Base-by-base conservation (phyloP, 23 tunicate genomes). In the Trididemnum clinides region DNA sequence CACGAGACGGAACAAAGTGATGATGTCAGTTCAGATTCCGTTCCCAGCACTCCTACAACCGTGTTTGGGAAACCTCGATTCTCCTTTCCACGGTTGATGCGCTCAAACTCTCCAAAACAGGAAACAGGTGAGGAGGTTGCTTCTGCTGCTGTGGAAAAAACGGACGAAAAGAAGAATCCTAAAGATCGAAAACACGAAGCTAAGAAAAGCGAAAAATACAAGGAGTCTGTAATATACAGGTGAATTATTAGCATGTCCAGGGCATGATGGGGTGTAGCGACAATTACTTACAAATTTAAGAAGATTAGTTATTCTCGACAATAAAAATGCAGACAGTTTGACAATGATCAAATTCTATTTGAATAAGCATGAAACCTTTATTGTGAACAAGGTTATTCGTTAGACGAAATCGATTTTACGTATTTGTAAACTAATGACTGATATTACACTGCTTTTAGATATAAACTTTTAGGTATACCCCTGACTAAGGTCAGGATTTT, bases 21-120 rank as follows among this genome's bases (percentile, higher is more conserved):
- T 76, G 93, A 89, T 29, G 57, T 89, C 27, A 82, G 88, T 59
- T 72, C 93, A 0, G 93, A 89, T 65, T 89, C 93, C 2, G 83
- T 64, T 15, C 93, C 93, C 28, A 89, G 84, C 79, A 89, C 93
- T 39, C 93, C 93, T 21, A 35, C 93, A 21, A 71, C 71, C 6
- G 76, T 63, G 15, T 6, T 69, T 1, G 77, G 81, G 35, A 89
- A 89, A 65, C 37, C 64, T 2, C 44, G 78, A 23, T 89, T 89
- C 49, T 89, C 93, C 21, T 89, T 83, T 64, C 93, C 93, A 12
- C 35, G 66, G 25, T 50, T 51, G 2, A 78, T 26, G n/a, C 83
- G 30, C 15, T 31, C 66, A 4, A 7, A 6, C 37, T 33, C 77
- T 20, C 7, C 39, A 5, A 78, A 78, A 35, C 35, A 4, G 33